A percentile compares a stretch with the other conserved stretches of the same genome.
Evolutionary conservation across 2,797 vertebrate genomes (phyloP).

Genomic region (Orientallactaga sibirica): DNA sequence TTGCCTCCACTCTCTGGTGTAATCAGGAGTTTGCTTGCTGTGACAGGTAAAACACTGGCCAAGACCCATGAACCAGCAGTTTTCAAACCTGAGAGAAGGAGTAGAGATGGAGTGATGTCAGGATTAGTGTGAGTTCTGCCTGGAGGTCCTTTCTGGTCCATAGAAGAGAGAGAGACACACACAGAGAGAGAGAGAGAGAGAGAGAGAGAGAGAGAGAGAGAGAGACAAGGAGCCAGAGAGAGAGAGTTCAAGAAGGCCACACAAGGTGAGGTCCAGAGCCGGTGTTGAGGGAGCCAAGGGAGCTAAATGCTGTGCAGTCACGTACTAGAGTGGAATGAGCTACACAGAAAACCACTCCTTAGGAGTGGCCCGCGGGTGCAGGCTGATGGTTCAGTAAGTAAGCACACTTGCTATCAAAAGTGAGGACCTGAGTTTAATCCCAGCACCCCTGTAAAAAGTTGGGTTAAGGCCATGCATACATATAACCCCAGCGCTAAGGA

Average conservation of each 20-base stretch:
- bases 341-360: not conserved
- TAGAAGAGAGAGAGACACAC: no score
- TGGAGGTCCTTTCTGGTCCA: not conserved
- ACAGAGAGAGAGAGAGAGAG: no score
- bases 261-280: fast-evolving
- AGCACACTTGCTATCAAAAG: no score
- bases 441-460: no score
- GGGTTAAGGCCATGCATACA: no score
- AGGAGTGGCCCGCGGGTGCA: no score
- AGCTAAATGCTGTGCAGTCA: not conserved
- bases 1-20: not conserved
- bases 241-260: not conserved
- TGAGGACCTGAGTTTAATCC: no score
- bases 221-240: no score
- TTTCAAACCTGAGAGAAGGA: not conserved
- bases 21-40: not conserved
- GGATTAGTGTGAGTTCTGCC: not conserved
- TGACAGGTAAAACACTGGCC: no score
- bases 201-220: no score
- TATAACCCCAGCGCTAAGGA: no score
- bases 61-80: not conserved
- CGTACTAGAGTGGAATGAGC: fast-evolving
- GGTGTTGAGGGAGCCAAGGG: not conserved
- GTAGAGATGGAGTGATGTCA: not conserved
- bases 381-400: no score